phyloP scores from a whole-genome alignment of 2,888 invertebrate species.

The Lagria hirta region DNA sequence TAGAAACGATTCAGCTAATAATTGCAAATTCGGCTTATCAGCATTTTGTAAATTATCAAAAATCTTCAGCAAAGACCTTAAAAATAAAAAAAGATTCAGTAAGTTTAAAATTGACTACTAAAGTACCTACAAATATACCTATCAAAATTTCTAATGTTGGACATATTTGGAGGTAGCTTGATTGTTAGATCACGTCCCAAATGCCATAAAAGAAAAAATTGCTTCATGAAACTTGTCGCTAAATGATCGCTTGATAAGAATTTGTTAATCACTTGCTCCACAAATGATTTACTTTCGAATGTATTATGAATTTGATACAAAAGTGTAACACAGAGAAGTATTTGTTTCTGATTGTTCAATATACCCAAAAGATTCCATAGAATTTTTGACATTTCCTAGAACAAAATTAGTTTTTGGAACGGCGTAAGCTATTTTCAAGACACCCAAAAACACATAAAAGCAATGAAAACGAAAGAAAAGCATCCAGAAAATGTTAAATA shows the following conservation, averaged over 20 bases:
- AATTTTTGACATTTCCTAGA: constrained; percentile 65
- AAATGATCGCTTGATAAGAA: constrained; percentile 54
- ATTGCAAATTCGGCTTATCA: constrained; percentile 60
- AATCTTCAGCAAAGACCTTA: constrained; percentile 71
- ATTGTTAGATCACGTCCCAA: constrained; percentile 69
- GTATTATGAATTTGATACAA: constrained; percentile 78
- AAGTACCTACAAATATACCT: no score
- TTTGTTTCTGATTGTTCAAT: constrained; percentile 59
- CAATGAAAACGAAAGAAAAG: no score
- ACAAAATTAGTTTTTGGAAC: constrained; percentile 26
- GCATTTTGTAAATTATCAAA: constrained; percentile 66
- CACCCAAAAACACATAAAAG: no score
- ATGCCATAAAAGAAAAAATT: constrained; percentile 74
- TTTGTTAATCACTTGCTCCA: constrained; percentile 69
- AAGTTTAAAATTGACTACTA: constrained; percentile 25
- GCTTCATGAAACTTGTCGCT: constrained; percentile 62
- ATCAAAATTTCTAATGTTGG: constrained; percentile 61
- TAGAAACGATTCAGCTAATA: constrained; percentile 75
- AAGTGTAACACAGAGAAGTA: constrained; percentile 66
- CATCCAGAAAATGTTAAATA: no score
- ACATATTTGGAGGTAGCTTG: constrained; percentile 52
- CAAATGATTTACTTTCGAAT: constrained; percentile 59
- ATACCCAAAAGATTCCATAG: constrained; percentile 72
- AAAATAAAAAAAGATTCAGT: constrained; percentile 37
- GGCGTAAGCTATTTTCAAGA: no score